phyloP scores from a whole-genome alignment of 2,797 vertebrate genomes.

The Takifugu ocellatus region DNA sequence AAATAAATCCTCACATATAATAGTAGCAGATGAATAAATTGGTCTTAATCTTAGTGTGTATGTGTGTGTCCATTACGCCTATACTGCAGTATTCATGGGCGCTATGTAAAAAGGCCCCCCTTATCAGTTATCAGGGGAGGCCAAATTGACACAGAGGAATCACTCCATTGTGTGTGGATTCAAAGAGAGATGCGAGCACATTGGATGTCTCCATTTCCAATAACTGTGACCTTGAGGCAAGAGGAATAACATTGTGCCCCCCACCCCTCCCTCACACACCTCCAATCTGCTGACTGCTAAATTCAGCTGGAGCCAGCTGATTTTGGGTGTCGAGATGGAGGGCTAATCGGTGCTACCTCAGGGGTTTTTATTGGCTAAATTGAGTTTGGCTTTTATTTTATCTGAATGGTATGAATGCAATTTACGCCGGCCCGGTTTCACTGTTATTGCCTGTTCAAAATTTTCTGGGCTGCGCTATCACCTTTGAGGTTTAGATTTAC shows the following conservation, averaged over 20 bases:
- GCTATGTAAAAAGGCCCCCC: slow-evolving; percentile 60
- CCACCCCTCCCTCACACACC: background rate
- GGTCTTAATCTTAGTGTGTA: slow-evolving; percentile 54
- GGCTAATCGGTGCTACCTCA: slow-evolving; percentile 47
- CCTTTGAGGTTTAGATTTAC: background rate
- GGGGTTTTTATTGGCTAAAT: slow-evolving; percentile 53
- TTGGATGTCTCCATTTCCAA: slow-evolving; percentile 75
- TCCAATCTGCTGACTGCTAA: slow-evolving; percentile 69
- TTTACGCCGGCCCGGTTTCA: slow-evolving; percentile 6
- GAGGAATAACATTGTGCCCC: slow-evolving; percentile 44
- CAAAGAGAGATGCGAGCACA: slow-evolving; percentile 71
- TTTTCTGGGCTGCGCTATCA: background rate
- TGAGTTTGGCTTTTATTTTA: slow-evolving; percentile 50
- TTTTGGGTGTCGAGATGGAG: slow-evolving; percentile 40
- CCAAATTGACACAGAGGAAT: slow-evolving; percentile 72
- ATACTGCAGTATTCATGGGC: slow-evolving; percentile 66
- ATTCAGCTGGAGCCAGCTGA: slow-evolving; percentile 52
- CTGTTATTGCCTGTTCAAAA: background rate
- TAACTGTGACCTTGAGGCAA: slow-evolving; percentile 73
- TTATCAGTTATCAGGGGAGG: slow-evolving; percentile 69
- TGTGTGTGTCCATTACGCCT: slow-evolving; percentile 42
- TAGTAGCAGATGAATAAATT: slow-evolving; percentile 68
- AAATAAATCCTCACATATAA: slow-evolving; percentile 68
- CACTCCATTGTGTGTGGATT: slow-evolving; percentile 67
- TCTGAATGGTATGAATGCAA: slow-evolving; percentile 21